These are phyloP conservation scores for Aricia agestis DNA, from an alignment of 1,140 invertebrate species.

Conservation along the genomic window DNA sequence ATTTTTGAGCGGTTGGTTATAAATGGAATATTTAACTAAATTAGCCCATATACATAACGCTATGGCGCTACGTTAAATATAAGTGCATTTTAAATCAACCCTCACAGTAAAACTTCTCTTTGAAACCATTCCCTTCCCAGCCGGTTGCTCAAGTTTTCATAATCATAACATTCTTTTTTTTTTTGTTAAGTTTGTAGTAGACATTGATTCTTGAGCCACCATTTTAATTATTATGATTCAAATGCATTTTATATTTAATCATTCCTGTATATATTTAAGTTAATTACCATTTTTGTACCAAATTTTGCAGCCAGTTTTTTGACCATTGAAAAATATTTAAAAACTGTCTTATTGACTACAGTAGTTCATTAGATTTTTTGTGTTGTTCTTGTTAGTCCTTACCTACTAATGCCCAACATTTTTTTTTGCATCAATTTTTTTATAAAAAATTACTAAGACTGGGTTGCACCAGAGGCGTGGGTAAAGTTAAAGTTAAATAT, in stretches of 20 bases:
- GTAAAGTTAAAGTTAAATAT: too few relatives aligned
- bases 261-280: slow-evolving; percentile 34
- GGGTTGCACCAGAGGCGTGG: too few relatives aligned
- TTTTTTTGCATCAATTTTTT: too few relatives aligned
- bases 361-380: slow-evolving; percentile 16
- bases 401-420: not conserved
- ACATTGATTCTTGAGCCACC: not conserved
- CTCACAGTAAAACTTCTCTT: too few relatives aligned
- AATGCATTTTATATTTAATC: slow-evolving; percentile 32
- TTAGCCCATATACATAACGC: slow-evolving; percentile 42
- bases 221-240: slow-evolving; percentile 2
- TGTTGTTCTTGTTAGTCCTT: slow-evolving; percentile 7
- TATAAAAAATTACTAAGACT: too few relatives aligned
- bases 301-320: slow-evolving; percentile 43
- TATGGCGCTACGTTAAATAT: slow-evolving; percentile 46
- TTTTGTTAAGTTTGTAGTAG: not conserved
- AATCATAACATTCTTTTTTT: not conserved
- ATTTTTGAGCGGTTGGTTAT: slow-evolving; percentile 3
- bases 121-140: too few relatives aligned
- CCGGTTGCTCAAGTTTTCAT: not conserved
- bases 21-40: slow-evolving; percentile 39
- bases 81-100: slow-evolving; percentile 21
- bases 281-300: slow-evolving; percentile 41
- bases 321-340: slow-evolving; percentile 8
- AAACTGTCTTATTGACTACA: not conserved